Evolutionary conservation across 2,888 invertebrate species (phyloP).

Genomic region (Alloplasta piceator): DNA sequence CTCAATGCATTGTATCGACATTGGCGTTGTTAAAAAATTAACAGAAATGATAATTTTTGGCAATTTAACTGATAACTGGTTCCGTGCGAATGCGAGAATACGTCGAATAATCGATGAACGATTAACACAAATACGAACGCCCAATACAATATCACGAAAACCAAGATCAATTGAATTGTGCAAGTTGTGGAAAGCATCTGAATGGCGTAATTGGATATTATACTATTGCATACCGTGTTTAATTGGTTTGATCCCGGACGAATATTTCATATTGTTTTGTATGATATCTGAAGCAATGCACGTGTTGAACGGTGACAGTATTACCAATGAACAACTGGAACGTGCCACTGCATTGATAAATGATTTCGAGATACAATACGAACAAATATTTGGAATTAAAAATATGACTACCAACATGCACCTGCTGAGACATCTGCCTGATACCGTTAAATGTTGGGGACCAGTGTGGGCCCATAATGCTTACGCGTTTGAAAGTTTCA

Average conservation of each 20-base stretch:
- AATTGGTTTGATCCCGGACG: conserved; percentile 13
- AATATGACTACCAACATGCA: conserved; percentile 51
- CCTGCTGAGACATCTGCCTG: conserved; percentile 36
- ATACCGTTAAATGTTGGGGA: conserved; percentile 48
- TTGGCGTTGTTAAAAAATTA: conserved; percentile 41
- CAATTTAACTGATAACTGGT: neutral
- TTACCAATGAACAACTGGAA: conserved; percentile 19
- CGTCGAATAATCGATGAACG: conserved; percentile 28
- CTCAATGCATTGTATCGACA: conserved; percentile 34
- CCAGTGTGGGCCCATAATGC: conserved; percentile 46
- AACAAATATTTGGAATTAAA: conserved; percentile 37
- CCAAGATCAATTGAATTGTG: conserved; percentile 1
- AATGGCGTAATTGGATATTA: conserved; percentile 50
- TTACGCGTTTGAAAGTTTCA: conserved; percentile 51
- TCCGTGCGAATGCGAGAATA: neutral
- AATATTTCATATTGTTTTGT: conserved; percentile 17
- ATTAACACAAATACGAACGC: conserved; percentile 33
- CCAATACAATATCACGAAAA: conserved; percentile 20
- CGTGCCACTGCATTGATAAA: conserved; percentile 28
- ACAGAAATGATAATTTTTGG: conserved; percentile 10
- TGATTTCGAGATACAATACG: conserved; percentile 28
- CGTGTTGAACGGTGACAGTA: conserved; percentile 34
- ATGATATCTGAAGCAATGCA: conserved; percentile 35
- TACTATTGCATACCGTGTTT: conserved; percentile 38
- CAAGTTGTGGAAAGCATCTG: conserved; percentile 42